phyloP scores from a whole-genome alignment of 1,140 invertebrate genomes.

The Lasioglossum albipes region DNA sequence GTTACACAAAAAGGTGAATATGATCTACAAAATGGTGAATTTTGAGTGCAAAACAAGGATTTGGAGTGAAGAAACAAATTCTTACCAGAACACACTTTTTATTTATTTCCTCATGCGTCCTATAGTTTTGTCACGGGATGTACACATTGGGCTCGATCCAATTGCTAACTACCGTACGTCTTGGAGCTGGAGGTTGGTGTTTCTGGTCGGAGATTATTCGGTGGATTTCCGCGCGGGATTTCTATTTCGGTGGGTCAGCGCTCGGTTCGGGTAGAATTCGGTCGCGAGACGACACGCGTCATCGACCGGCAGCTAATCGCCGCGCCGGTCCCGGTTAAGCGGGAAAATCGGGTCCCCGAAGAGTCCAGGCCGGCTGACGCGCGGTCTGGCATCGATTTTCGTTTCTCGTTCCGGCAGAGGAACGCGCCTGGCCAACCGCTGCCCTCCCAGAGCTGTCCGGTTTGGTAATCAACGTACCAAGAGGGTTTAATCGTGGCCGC shows the following conservation, averaged over 20 bases:
- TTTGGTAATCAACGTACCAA: constrained; percentile 43
- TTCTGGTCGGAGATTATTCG: no score
- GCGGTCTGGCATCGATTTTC: constrained; percentile 32
- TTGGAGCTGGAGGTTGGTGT: neutral
- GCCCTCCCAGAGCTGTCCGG: constrained; percentile 16
- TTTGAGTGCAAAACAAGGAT: no score
- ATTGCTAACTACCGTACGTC: no score
- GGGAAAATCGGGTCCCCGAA: neutral
- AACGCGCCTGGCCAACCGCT: constrained; percentile 11
- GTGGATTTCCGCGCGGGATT: no score
- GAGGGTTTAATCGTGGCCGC: constrained; percentile 44
- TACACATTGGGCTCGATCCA: no score
- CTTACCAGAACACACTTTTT: no score
- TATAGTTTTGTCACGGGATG: no score
- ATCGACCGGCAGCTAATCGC: neutral
- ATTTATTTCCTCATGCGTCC: no score
- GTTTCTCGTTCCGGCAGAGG: neutral
- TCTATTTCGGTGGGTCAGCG: neutral
- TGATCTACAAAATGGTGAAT: no score
- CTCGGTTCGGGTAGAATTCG: neutral
- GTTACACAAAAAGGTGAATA: no score
- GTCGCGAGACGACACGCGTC: neutral
- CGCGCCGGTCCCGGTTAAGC: neutral
- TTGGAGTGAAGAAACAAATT: no score
- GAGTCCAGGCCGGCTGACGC: neutral